A percentile compares a stretch with the other conserved stretches of the same genome.
Evolutionary conservation across 2,797 vertebrate genomes (phyloP).

Genomic region (Enteromius argenteus): DNA sequence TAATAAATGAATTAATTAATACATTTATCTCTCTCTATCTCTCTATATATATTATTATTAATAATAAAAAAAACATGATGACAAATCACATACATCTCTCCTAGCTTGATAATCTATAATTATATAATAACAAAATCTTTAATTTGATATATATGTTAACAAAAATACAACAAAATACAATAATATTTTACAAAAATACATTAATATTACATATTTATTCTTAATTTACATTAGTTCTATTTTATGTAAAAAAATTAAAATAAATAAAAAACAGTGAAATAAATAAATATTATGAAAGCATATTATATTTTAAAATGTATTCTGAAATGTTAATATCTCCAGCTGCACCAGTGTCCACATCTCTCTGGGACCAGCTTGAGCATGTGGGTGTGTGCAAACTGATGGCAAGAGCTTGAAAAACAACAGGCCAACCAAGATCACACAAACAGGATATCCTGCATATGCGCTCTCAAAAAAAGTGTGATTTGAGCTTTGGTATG

Average conservation of each 20-base stretch:
- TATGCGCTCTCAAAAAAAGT: conserved; percentile 45
- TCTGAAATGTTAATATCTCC: neutral
- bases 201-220: neutral
- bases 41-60: neutral
- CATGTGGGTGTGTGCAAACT: conserved; percentile 19
- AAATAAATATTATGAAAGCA: neutral
- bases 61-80: neutral
- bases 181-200: too few species aligned
- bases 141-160: too few species aligned
- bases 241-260: too few species aligned
- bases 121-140: neutral
- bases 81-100: neutral
- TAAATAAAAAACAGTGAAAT: too few species aligned
- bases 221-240: neutral
- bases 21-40: too few species aligned
- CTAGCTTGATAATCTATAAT: neutral
- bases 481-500: neutral
- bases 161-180: neutral
- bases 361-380: conserved; percentile 17
- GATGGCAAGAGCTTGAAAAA: conserved; percentile 29
- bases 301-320: neutral
- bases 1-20: too few species aligned
- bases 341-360: conserved; percentile 16
- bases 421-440: conserved; percentile 48
- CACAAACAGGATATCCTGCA: conserved; percentile 74